Percentiles rank a stretch among this genome's conserved stretches.
These are phyloP conservation scores for Valencia hispanica DNA, from an alignment of 2,797 vertebrate genomes.

Conservation along the genomic window DNA sequence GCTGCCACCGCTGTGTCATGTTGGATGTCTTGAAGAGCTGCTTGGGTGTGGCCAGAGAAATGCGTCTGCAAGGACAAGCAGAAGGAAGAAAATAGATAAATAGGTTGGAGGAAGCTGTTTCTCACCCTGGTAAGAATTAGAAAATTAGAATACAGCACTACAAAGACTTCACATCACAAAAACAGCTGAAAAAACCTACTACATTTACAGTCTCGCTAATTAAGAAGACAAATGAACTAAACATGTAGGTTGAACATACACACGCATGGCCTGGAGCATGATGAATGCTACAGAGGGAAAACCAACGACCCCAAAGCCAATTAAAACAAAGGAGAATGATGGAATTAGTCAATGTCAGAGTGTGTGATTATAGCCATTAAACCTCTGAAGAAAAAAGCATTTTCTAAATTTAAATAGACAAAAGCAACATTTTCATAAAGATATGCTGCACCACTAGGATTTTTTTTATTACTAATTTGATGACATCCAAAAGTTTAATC, in stretches of 20 bases:
- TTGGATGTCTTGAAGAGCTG: slow-evolving; percentile 98
- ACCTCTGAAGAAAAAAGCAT: slow-evolving; percentile 68
- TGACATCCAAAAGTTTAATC: background rate
- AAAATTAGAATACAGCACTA: background rate
- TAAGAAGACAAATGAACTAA: slow-evolving; percentile 72
- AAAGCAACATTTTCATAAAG: slow-evolving; percentile 8
- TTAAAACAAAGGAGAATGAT: slow-evolving; percentile 86
- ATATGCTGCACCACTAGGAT: too few relatives aligned
- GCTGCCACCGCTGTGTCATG: slow-evolving; percentile 97
- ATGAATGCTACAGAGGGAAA: slow-evolving; percentile 70
- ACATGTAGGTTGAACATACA: slow-evolving; percentile 42
- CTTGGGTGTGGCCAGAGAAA: slow-evolving; percentile 92
- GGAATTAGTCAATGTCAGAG: slow-evolving; percentile 86
- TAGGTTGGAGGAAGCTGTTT: background rate
- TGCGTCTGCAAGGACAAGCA: slow-evolving; percentile 81
- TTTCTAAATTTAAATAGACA: slow-evolving; percentile 48
- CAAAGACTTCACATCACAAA: slow-evolving; percentile 13
- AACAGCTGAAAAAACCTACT: slow-evolving; percentile 28
- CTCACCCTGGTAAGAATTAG: background rate
- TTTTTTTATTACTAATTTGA: background rate
- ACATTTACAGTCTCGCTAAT: slow-evolving; percentile 57
- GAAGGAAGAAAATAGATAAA: background rate
- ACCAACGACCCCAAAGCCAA: slow-evolving; percentile 83
- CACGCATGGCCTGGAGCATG: slow-evolving; percentile 41
- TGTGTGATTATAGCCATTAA: slow-evolving; percentile 83